phyloP scores from a whole-genome alignment of 2,797 vertebrate species.

The Amblyopsis hoosieri region DNA sequence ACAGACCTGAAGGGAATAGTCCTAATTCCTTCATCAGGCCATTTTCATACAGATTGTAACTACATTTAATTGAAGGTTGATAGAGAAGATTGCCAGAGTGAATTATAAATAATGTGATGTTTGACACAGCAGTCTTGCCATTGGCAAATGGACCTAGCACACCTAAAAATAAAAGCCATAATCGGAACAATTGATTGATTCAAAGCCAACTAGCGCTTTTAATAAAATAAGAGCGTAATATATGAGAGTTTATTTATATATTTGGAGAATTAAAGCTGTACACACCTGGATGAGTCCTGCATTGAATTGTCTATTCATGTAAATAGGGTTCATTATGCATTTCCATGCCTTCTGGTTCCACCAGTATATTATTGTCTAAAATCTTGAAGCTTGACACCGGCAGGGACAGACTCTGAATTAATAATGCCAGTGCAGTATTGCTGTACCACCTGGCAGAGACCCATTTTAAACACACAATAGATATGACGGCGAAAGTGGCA shows the following conservation, averaged over 20 bases:
- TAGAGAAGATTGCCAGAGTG: not conserved
- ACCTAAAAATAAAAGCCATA: constrained; percentile 9
- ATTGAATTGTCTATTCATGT: not conserved
- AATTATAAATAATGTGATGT: constrained; percentile 20
- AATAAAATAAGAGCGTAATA: not conserved
- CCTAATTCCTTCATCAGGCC: too few species aligned
- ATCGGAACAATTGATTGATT: constrained; percentile 20
- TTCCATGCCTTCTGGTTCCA: constrained; percentile 11
- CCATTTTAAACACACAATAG: not conserved
- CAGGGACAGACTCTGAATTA: constrained; percentile 1
- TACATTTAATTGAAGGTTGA: too few species aligned
- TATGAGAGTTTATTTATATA: not conserved
- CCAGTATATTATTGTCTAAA: not conserved
- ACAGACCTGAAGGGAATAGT: too few species aligned
- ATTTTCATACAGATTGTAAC: too few species aligned
- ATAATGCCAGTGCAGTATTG: constrained; percentile 3
- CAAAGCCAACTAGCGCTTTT: constrained; percentile 15
- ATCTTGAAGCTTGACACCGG: not conserved
- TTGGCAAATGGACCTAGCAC: constrained; percentile 21
- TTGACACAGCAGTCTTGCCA: constrained; percentile 27
- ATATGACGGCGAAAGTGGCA: not conserved
- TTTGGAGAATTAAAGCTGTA: not conserved
- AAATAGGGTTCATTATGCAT: constrained; percentile 5
- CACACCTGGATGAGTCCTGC: not conserved
- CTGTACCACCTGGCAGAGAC: not conserved